Evolutionary conservation across 1,140 invertebrate genomes (phyloP), one percentile per base, ranked within the genome.

Genomic region (Chrysomallon squamiferum): DNA sequence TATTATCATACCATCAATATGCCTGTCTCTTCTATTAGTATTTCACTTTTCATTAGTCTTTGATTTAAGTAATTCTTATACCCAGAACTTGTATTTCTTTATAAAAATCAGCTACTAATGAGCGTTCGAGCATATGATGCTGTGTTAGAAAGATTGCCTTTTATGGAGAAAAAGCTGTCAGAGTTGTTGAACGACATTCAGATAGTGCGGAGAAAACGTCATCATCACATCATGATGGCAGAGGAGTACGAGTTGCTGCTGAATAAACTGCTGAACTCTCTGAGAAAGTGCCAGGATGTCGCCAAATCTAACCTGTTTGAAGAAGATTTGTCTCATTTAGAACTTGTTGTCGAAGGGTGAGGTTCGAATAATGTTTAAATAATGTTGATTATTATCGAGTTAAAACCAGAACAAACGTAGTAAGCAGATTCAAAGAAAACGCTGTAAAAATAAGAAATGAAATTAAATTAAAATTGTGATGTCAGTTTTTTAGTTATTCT

Each of bases 321-420:
- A 25, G 65, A 70, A 54, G 77, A 78, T 66, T 66, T 80, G 6
- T 81, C 78, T 5, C 52, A 69, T 60, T 47, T 82, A n/a, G 68
- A 77, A 57, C 60, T 82, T 29, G 73, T 78, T 2, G 76, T 81
- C 11, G 78, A 82, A 69, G 72, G 77, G 80, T 82, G 64, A 70
- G 76, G 22, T 29, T 35, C 9, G 38, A 38, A n/a, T n/a, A n/a
- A n/a, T n/a, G n/a, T n/a, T n/a, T n/a, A n/a, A n/a, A n/a, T n/a
- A n/a, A n/a, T n/a, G n/a, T n/a, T n/a, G n/a, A n/a, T n/a, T n/a
- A n/a, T n/a, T n/a, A n/a, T n/a, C n/a, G n/a, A n/a, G n/a, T n/a
- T n/a, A n/a, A n/a, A n/a, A n/a, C n/a, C n/a, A n/a, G n/a, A n/a
- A n/a, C n/a, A n/a, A n/a, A n/a, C n/a, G n/a, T n/a, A n/a, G n/a